Conservation (phyloP, 1,140 invertebrate genomes). For the Heliconius hermathena region DNA sequence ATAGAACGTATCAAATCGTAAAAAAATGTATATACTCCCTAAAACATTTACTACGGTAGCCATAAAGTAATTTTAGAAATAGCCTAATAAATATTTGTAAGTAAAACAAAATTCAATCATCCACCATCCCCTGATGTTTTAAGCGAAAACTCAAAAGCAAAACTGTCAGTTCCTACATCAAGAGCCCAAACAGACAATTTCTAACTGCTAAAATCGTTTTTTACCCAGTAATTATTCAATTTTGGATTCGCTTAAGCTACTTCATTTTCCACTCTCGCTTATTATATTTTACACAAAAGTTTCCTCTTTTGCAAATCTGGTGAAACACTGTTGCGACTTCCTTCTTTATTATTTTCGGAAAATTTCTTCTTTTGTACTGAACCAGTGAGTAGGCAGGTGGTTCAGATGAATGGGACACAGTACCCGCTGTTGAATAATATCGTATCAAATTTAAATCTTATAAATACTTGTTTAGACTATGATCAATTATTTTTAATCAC, state of each 20-base stretch:
- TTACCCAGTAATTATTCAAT: not conserved
- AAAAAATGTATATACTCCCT: not conserved
- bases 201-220: not conserved
- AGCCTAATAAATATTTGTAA: not conserved
- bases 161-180: not conserved
- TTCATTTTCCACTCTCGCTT: constrained; percentile 32
- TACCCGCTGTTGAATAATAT: not conserved
- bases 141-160: not conserved
- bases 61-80: not conserved
- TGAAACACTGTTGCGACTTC: constrained; percentile 17
- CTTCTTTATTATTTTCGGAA: constrained; percentile 23
- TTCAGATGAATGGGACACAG: not conserved
- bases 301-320: constrained; percentile 23
- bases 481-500: no score
- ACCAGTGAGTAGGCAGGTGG: not conserved
- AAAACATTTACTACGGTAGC: not conserved
- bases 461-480: no score
- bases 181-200: not conserved
- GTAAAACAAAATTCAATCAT: not conserved
- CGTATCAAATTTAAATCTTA: not conserved
- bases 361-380: constrained; percentile 16
- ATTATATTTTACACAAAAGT: constrained; percentile 31
- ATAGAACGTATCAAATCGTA: no score
- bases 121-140: not conserved
- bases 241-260: constrained; percentile 19